Percentiles rank a stretch among this genome's conserved stretches.
phyloP scores from a whole-genome alignment of 2,797 vertebrate species.

The Argyrosomus regius region DNA sequence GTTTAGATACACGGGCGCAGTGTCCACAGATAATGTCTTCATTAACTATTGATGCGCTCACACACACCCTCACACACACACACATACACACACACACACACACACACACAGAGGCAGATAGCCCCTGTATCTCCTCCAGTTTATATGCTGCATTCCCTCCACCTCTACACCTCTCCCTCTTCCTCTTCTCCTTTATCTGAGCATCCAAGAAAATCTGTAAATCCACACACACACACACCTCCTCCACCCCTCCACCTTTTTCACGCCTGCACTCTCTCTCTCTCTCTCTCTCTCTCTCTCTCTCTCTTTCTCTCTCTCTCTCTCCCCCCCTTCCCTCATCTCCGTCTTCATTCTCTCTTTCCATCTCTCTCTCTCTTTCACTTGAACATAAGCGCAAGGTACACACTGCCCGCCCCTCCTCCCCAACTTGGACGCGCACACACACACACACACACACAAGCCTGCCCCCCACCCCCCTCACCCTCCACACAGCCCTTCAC shows the following conservation, averaged over 20 bases:
- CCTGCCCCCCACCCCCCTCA: neutral
- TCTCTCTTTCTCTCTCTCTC: conserved; percentile 36
- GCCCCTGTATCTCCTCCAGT: conserved; percentile 53
- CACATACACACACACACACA: conserved; percentile 1
- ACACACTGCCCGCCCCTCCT: conserved; percentile 47
- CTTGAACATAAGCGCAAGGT: conserved; percentile 71
- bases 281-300: conserved; percentile 40
- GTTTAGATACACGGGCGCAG: conserved; percentile 74
- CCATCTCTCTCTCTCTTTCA: conserved; percentile 48
- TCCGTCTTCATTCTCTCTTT: conserved; percentile 42
- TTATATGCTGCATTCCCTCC: conserved; percentile 42
- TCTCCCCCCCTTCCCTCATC: conserved; percentile 28
- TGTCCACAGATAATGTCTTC: conserved; percentile 78
- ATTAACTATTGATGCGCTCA: conserved; percentile 80
- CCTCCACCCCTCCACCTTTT: conserved; percentile 16
- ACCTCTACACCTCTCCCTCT: conserved; percentile 49
- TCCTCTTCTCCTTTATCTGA: conserved; percentile 54
- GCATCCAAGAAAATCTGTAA: conserved; percentile 53
- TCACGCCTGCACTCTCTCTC: conserved; percentile 42
- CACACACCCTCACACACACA: neutral
- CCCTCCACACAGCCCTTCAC: conserved; percentile 73
- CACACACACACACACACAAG: neutral
- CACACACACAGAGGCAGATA: conserved; percentile 53
- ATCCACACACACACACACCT: conserved; percentile 3
- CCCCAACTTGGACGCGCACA: conserved; percentile 1